Base-by-base conservation (phyloP, 1,140 invertebrate genomes). In the Drosophila pallidifrons region DNA sequence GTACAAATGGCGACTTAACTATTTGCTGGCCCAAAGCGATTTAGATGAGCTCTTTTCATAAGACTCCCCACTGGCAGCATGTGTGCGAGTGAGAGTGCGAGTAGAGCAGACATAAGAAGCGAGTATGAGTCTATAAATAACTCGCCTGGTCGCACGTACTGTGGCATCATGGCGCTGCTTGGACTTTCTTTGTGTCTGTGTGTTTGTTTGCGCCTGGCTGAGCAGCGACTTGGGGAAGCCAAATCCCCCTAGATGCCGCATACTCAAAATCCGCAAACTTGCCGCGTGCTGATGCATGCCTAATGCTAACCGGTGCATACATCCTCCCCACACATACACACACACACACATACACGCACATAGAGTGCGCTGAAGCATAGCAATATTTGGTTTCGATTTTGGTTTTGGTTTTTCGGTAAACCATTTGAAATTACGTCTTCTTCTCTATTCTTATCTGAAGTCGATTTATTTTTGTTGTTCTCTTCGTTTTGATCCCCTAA, bases 51-150 rank as follows among this genome's bases (percentile, higher is more conserved):
- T 57, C 69, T 61, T 51, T 54, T 52, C 43, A 47, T 55, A 61
- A 43, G 59, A 64, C 52, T 52, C 35, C 43, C 11, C 16, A 25
- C 15, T 10, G 3, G 13, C 35, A 25, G 20, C 11, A 6, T 58
- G 16, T 58, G 32, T 25, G 35, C n/a, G 28, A 10, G 10, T 52
- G 47, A 41, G 8, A 20, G 20, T 65, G n/a, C 16, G 13, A 28
- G 38, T 45, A 43, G 16, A 57, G 28, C 35, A 32, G 54, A 58
- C 51, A 55, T 71, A 52, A 45, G 52, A 52, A 45, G 52, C 60
- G 61, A 10, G 73, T 77, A 73, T 74, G 79, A 79, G 82, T 87
- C 79, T 88, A 88, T 77, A 88, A 88, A 87, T 82, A 87, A 58
- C 76, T 76, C 32, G 41, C n/a, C 43, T 49, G 28, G 28, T 38